A percentile compares a stretch with the other conserved stretches of the same genome.
These are phyloP conservation scores for Hydropsyche betteni DNA, from an alignment of 2,888 invertebrate genomes.

Conservation along the genomic window DNA sequence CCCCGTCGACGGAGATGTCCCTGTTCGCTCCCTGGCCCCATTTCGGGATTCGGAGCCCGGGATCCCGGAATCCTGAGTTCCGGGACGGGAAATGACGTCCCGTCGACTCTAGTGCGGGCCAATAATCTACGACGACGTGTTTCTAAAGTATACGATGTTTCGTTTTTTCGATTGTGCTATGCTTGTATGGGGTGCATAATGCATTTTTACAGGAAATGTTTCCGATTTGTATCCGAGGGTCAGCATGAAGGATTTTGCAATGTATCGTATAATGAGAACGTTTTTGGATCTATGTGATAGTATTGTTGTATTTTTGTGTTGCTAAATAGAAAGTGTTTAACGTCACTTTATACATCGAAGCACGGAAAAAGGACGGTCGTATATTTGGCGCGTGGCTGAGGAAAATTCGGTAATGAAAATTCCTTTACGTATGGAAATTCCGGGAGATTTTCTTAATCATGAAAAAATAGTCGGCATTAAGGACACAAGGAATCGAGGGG, in stretches of 20 bases:
- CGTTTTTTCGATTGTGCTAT: no score
- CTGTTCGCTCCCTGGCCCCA: neutral
- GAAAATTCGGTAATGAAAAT: conserved; percentile 45
- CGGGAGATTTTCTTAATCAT: conserved; percentile 45
- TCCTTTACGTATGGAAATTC: conserved; percentile 40
- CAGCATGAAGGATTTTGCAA: neutral
- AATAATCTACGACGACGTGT: conserved; percentile 49
- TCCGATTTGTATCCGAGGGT: neutral
- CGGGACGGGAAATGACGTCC: conserved; percentile 48
- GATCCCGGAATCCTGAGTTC: neutral
- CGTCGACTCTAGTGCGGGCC: conserved; percentile 33
- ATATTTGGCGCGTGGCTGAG: neutral
- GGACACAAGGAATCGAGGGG: conserved; percentile 33
- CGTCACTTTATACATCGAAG: no score
- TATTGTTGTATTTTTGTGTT: no score
- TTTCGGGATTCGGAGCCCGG: conserved; percentile 37
- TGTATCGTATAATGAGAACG: neutral
- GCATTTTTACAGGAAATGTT: no score
- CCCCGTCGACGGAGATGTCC: conserved; percentile 1
- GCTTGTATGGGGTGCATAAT: neutral
- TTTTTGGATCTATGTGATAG: no score
- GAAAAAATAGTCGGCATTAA: conserved; percentile 46
- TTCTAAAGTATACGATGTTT: neutral
- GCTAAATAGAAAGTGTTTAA: no score
- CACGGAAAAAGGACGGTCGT: no score